Evolutionary conservation across 2,797 vertebrate genomes (phyloP), one percentile per base, ranked within the genome.

Genomic region (Heliangelus exortis): DNA sequence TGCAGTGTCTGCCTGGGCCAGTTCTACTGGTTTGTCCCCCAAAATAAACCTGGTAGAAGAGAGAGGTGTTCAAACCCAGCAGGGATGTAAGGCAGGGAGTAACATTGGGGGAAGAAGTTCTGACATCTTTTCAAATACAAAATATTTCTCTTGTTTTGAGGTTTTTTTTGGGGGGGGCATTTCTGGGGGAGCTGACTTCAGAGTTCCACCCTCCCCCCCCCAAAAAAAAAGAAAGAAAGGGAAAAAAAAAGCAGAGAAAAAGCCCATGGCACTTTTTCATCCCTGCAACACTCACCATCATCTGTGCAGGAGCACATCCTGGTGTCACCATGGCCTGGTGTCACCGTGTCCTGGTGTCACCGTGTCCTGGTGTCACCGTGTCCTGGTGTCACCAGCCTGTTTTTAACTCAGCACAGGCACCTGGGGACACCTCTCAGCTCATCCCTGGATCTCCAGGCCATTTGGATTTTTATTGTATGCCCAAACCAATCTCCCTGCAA

Each of bases 251-350:
- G 10, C 29, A 69, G 25, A 19, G 23, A 12, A 43, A 50, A 50
- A 59, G 21, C 10, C 23, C 34, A 4, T 2, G 10, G n/a, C 14
- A 36, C 3, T 12, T 74, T 15, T 33, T 12, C 21, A n/a, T 33
- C 63, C 47, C 23, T 29, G 71, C 21, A 34, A 45, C 33, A 18
- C 53, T 63, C 1, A 2, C 21, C 33, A 23, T 51, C 2, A 1
- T 3, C 23, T 29, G 22, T 21, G 65, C 39, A 47, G 36, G 75
- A 15, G 48, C 1, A 39, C 29, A 29, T 29, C 15, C 50, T 1
- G 0, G 17, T 5, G 20, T 58, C 36, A 25, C 57, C 18, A 0
- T 0, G n/a, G 13, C n/a, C 39, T 0, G 23, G 18, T 39, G 34
- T 22, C 65, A 41, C 57, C 50, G 21, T 15, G 48, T 3, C 7